Evolutionary conservation across 2,113 vertebrate species (phyloP).

Genomic region (Fulmarus glacialis): DNA sequence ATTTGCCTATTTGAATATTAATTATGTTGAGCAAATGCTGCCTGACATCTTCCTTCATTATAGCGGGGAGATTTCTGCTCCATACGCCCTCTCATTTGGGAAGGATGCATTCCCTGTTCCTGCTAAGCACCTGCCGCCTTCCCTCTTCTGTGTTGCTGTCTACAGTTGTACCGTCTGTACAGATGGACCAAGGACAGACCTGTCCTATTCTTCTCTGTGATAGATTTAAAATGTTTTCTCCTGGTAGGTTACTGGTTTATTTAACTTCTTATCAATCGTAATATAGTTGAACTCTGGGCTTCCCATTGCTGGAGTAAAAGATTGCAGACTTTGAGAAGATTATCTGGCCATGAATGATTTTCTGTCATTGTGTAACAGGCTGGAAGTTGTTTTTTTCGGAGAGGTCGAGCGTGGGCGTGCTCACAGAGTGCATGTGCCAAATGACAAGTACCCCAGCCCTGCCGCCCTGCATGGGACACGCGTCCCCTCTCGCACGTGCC

Average conservation of each 20-base stretch:
- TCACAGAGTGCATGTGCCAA: rapidly evolving
- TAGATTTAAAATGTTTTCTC: neutral
- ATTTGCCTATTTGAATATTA: neutral
- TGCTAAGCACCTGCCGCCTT: neutral
- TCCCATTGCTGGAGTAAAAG: neutral
- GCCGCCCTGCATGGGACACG: rapidly evolving
- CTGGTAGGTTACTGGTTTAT: neutral
- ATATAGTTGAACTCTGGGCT: neutral
- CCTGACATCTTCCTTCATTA: too few species aligned
- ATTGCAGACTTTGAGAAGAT: neutral
- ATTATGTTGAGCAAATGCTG: neutral
- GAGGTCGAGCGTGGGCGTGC: rapidly evolving
- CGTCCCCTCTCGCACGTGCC: neutral
- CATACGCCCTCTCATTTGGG: rapidly evolving
- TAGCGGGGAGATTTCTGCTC: neutral
- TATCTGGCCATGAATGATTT: neutral
- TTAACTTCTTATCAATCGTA: neutral
- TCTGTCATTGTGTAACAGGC: neutral
- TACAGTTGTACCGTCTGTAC: rapidly evolving
- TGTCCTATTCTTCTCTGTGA: neutral
- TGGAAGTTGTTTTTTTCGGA: neutral
- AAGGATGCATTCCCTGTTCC: neutral
- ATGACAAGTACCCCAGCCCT: neutral
- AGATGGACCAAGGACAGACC: neutral
- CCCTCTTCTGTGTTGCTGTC: neutral